Percentiles rank a stretch among this genome's conserved stretches.
Evolutionary conservation across 2,113 vertebrate species (phyloP).

Genomic region (Rafetus swinhoei): DNA sequence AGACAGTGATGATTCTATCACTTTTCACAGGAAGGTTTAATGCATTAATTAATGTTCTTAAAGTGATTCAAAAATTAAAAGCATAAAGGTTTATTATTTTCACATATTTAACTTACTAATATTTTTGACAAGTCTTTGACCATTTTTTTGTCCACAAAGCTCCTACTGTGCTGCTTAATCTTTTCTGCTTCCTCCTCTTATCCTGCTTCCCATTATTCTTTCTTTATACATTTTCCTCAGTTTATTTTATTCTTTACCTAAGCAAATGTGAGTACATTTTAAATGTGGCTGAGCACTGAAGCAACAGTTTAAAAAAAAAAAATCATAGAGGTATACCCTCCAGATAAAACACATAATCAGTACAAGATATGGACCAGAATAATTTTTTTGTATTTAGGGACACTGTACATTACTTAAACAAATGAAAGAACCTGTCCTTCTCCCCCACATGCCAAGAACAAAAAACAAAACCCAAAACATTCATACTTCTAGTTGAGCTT

Average conservation of each 20-base stretch:
- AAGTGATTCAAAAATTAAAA: not conserved
- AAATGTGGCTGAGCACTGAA: not conserved
- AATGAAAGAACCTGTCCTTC: not conserved
- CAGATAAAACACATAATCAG: not conserved
- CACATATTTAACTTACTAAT: not conserved
- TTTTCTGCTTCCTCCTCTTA: not conserved
- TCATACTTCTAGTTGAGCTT: not conserved
- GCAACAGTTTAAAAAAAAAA: not conserved
- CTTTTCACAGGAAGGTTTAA: not conserved
- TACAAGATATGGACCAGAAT: no score
- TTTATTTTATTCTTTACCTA: conserved; percentile 3
- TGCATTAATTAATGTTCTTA: not conserved
- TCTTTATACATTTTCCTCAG: not conserved
- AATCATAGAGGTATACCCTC: not conserved
- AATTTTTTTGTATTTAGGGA: not conserved
- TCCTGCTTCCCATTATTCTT: not conserved
- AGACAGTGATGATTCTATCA: not conserved
- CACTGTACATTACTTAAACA: not conserved
- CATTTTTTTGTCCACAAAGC: not conserved
- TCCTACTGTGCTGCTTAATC: not conserved
- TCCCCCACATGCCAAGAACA: no score
- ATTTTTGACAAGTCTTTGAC: not conserved
- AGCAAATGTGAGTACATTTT: not conserved
- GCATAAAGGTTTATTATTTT: not conserved
- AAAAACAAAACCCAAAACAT: no score